Percentiles rank a stretch among this genome's conserved stretches.
These are phyloP conservation scores for Agrilus planipennis DNA, from an alignment of 1,140 invertebrate genomes.

Conservation along the genomic window DNA sequence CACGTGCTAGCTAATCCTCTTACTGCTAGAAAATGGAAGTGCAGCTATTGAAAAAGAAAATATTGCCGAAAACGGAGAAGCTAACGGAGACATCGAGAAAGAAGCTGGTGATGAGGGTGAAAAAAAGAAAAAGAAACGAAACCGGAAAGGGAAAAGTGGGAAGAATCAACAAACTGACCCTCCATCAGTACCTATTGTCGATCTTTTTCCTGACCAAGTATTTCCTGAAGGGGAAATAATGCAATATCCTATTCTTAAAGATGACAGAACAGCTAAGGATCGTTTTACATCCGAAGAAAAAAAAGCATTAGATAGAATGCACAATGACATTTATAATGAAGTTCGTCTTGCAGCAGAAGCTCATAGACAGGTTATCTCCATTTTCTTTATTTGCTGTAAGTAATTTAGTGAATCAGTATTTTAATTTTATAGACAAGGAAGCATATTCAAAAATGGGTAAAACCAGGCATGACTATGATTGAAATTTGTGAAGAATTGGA, in stretches of 20 bases:
- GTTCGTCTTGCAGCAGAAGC: constrained; percentile 92
- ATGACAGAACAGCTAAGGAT: constrained; percentile 77
- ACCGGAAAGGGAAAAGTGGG: constrained; percentile 36
- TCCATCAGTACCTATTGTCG: constrained; percentile 73
- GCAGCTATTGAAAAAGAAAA: not conserved
- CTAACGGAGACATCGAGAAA: constrained; percentile 20
- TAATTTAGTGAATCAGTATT: constrained; percentile 3
- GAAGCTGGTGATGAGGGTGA: constrained; percentile 40
- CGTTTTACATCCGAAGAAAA: constrained; percentile 87
- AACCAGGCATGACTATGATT: constrained; percentile 99
- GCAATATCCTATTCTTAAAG: constrained; percentile 57
- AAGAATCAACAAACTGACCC: constrained; percentile 63
- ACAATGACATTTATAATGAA: constrained; percentile 89
- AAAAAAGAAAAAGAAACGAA: constrained; percentile 44
- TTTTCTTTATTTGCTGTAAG: not conserved
- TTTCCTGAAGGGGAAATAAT: constrained; percentile 73
- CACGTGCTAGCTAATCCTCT: constrained; percentile 2
- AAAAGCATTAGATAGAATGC: constrained; percentile 63
- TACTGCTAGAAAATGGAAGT: constrained; percentile 1
- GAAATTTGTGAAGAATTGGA: constrained; percentile 97
- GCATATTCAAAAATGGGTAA: constrained; percentile 83
- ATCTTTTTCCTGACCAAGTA: constrained; percentile 70
- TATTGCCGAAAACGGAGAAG: constrained; percentile 8
- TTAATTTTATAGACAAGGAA: constrained; percentile 60
- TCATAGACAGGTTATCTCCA: constrained; percentile 79